Base-by-base conservation (phyloP, 53 echinoderm and acorn worm genomes). In the Arbacia lixula region DNA sequence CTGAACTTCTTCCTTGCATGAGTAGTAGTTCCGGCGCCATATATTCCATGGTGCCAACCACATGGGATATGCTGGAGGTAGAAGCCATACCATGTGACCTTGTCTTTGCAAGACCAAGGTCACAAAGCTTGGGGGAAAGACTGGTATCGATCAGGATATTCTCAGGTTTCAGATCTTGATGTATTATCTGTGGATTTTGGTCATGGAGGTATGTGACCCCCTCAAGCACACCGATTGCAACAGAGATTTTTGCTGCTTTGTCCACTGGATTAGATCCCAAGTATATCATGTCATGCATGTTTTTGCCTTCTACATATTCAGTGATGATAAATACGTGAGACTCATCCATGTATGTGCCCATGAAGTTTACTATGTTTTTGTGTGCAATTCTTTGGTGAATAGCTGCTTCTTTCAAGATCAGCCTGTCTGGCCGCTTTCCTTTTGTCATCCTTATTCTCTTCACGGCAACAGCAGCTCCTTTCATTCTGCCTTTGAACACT, bases 141-240 rank as follows among this genome's bases (percentile, higher is more conserved):
- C 25, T 21, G 33, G 38, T 78, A 62, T 78, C 87, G 46, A 87
- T 28, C 10, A 87, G 80, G 46, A 87, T 87, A 32, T 87, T 87
- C 34, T 66, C 87, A 25, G 87, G 87, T 65, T 87, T 87, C 4
- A 87, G 64, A 66, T 87, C 87, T 61, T 86, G 85, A n/a, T 86
- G 87, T 30, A 86, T 78, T 57, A 86, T 86, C 43, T 76, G 76
- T 19, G 87, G 87, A 49, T 84, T 35, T 11, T 52, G 68, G 17
- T 36, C 63, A 46, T 86, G 77, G 58, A 86, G 50, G 32, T 76
- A n/a, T n/a, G n/a, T n/a, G n/a, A n/a, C n/a, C n/a, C n/a, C n/a
- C n/a, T n/a, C n/a, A n/a, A n/a, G n/a, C n/a, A n/a, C n/a, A n/a
- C n/a, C n/a, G n/a, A n/a, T n/a, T 12, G 85, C 72, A 14, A 85